These are phyloP conservation scores for Sanderia malayensis DNA, from an alignment of 30 jellyfish, hydroid and myxozoan genomes.

Conservation along the genomic window DNA sequence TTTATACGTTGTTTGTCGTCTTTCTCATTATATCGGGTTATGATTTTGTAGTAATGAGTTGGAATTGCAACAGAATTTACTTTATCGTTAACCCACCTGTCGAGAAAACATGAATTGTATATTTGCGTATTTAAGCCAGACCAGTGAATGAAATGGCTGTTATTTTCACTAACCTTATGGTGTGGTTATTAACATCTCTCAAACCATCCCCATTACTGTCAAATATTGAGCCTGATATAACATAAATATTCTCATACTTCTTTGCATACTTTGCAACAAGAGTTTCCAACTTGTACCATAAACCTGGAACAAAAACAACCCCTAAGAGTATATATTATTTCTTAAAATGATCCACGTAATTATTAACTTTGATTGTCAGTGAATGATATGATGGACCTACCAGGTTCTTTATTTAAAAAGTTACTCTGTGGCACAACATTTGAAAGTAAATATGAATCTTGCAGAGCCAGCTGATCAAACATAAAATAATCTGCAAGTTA, in stretches of 20 bases:
- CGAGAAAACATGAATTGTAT: neutral
- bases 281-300: slow-evolving; percentile 57
- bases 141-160: neutral
- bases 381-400: slow-evolving; percentile 17
- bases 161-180: slow-evolving; percentile 15
- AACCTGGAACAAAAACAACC: no score
- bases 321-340: no score
- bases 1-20: slow-evolving; percentile 7
- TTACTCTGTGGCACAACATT: slow-evolving; percentile 69
- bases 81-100: slow-evolving; percentile 44
- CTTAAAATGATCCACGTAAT: no score
- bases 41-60: slow-evolving; percentile 75
- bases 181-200: slow-evolving; percentile 34
- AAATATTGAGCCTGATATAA: slow-evolving; percentile 70
- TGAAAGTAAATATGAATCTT: slow-evolving; percentile 48
- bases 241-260: slow-evolving; percentile 23
- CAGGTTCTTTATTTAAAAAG: slow-evolving; percentile 41
- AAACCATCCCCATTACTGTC: slow-evolving; percentile 64
- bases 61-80: slow-evolving; percentile 57
- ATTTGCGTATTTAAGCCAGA: neutral
- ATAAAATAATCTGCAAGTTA: slow-evolving; percentile 52
- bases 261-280: slow-evolving; percentile 40
- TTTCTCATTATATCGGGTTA: slow-evolving; percentile 46
- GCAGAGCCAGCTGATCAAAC: slow-evolving; percentile 36
- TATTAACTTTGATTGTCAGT: no score